Evolutionary conservation across 2,797 vertebrate species (phyloP), one percentile per base, ranked within the genome.

Genomic region (Spondyliosoma cantharus): DNA sequence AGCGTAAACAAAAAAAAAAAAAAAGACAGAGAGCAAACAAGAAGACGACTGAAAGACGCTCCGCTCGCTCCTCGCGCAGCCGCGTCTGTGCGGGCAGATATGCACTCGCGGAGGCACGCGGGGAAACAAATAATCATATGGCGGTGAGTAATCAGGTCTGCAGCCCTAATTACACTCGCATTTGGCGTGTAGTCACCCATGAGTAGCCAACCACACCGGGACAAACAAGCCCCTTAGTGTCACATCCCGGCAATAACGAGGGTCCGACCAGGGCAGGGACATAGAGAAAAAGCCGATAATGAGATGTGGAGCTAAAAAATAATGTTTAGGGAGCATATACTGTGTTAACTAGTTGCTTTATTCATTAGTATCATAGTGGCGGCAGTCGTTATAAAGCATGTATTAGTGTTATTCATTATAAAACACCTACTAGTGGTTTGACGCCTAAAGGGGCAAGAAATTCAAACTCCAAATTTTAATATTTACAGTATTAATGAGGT

Each of bases 141-240:
- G 76, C 11, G 1, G 52, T 85, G 81, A 89, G 75, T 84, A 86
- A 90, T 90, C 89, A 78, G 67, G 82, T 87, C 86, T 82, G 76
- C 77, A 45, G 79, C 74, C 83, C 73, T 87, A 86, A 91, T 91
- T 88, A 87, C 67, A 65, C 70, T 86, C 53, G 0, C 78, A 86
- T 87, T 82, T 89, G 83, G 78, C 85, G 68, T 90, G 90, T 85
- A 91, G 89, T 91, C 81, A 89, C 73, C 56, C 87, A 77, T 87
- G 91, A 85, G 76, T 82, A 74, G 84, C 76, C 88, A 87, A 86
- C 77, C 90, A 76, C 78, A 81, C 32, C 57, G 58, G 71, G 64
- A 86, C 86, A 86, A 90, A 90, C 84, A 87, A 74, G 76, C 63
- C 74, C 72, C 48, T 66, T 27, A 43, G 86, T 83, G 78, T 87